Conservation (phyloP, 1,140 invertebrate species). For the Tetramorium parvispinum region DNA sequence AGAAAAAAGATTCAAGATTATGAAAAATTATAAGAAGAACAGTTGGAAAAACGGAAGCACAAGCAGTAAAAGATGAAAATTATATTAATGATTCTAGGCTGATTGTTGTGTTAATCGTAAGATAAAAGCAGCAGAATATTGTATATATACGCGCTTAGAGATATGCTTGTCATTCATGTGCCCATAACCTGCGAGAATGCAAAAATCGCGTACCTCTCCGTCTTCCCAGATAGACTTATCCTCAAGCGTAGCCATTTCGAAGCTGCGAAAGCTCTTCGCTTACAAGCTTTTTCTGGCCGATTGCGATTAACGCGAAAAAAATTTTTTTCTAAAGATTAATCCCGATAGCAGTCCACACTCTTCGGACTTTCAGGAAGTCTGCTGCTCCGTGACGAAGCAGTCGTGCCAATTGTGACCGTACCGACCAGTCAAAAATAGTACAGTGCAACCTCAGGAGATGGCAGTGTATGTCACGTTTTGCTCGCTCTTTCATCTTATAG, state of each 20-base stretch:
- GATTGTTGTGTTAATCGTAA: too few species aligned
- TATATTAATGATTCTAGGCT: too few species aligned
- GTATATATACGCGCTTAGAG: too few species aligned
- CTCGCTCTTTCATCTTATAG: background rate
- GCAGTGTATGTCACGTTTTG: background rate
- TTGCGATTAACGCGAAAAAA: background rate
- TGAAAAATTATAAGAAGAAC: too few species aligned
- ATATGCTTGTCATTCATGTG: too few species aligned
- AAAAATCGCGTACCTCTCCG: constrained; percentile 87
- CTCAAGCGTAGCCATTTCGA: constrained; percentile 90
- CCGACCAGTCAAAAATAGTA: background rate
- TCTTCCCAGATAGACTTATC: constrained; percentile 97
- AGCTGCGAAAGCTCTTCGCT: background rate
- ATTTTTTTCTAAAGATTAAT: background rate
- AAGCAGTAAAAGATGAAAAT: too few species aligned
- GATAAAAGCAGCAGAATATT: too few species aligned
- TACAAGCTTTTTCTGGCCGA: background rate
- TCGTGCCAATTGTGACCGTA: too few species aligned
- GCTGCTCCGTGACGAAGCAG: background rate
- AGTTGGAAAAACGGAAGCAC: too few species aligned
- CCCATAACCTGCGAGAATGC: too few species aligned
- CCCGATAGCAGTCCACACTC: background rate
- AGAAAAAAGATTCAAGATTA: too few species aligned
- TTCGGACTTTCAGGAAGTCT: background rate
- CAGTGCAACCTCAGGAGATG: background rate